Evolutionary conservation across 2,797 vertebrate genomes (phyloP), one percentile per base, ranked within the genome.

Genomic region (Luscinia luscinia): DNA sequence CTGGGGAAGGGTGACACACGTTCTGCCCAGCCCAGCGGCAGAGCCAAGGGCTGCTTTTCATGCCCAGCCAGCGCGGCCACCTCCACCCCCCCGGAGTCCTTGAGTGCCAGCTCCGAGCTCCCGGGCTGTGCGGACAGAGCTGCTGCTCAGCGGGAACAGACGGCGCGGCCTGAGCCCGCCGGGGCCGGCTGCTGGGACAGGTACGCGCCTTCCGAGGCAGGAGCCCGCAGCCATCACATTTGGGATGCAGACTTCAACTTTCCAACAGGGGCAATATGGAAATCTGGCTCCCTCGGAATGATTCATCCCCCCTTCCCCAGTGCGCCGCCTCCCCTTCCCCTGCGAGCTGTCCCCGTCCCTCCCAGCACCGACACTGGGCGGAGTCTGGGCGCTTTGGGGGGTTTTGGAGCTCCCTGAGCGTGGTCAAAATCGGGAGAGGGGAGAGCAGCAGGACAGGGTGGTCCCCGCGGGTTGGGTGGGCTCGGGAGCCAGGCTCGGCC

Each of bases 131-230:
- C 91, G 19, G 38, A 91, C 86, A 34, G 95, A 79, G 27, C 27
- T 46, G 95, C 91, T 76, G 90, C 93, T 89, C 96, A 95, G 90
- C 79, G 63, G 27, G 93, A 96, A 46, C 92, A 94, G 94, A 94
- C 93, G 95, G 96, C 93, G 90, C 83, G 34, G 34, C 57, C 91
- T 54, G 94, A 92, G 24, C 87, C 70, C 10, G 68, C 89, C 94
- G 95, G 91, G 88, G 86, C 90, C 6, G 87, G 84, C 97, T 94
- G 94, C 96, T 92, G 87, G 95, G 43, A 91, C 78, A 96, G 97
- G 95, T 96, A 96, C 49, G 95, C 81, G 92, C 84, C 87, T 91
- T 76, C 93, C 93, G 68, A 90, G 91, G 93, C 94, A 64, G 83
- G 84, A 64, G 58, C 84, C 13, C 14, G 36, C 48, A 92, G 70